Conservation (phyloP, 2,797 vertebrate species). For the Orestias chungarensis region DNA sequence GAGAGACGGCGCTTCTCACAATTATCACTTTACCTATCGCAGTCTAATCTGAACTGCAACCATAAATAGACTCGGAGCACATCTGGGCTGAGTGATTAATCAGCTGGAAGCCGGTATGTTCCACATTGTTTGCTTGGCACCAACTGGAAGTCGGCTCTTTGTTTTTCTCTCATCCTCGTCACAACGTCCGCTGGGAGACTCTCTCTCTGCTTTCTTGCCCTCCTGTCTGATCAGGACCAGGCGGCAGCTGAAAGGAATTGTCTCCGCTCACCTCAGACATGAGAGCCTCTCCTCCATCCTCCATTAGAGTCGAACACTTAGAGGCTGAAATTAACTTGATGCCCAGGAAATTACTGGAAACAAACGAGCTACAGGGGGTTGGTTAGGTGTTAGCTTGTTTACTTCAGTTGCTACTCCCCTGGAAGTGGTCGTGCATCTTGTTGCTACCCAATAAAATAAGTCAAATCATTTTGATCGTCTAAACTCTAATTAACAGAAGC, state of each 20-base stretch:
- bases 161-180: conserved; percentile 17
- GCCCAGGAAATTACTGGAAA: neutral
- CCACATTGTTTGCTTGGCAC: conserved; percentile 3
- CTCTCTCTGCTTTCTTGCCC: too few relatives aligned
- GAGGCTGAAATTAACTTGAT: conserved; percentile 6
- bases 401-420: too few relatives aligned
- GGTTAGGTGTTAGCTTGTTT: too few relatives aligned
- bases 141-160: conserved; percentile 22
- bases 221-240: too few relatives aligned
- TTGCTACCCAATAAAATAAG: too few relatives aligned
- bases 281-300: neutral
- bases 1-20: conserved; percentile 42
- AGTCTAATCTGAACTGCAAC: conserved; percentile 24
- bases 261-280: conserved; percentile 17
- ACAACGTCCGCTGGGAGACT: neutral
- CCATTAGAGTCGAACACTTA: neutral
- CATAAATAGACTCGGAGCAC: conserved; percentile 17
- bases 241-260: too few relatives aligned
- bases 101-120: conserved; percentile 11
- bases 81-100: conserved; percentile 35
- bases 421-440: too few relatives aligned
- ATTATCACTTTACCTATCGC: conserved; percentile 37
- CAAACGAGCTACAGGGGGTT: too few relatives aligned
- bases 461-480: too few relatives aligned
- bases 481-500: too few relatives aligned